Conservation (phyloP, 1,140 invertebrate genomes). For the Nebria ingens region DNA sequence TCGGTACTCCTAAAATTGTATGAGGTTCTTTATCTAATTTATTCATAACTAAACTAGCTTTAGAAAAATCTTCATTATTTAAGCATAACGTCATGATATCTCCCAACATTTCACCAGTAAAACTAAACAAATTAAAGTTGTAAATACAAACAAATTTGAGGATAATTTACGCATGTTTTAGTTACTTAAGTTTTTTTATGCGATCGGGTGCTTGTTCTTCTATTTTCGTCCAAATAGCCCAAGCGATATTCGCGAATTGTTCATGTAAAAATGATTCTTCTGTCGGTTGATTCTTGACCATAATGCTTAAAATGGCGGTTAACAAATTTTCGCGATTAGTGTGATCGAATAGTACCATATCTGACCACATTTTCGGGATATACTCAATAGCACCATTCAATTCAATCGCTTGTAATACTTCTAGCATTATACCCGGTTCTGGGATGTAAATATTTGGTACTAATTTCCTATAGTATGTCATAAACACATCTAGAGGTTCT, state of each 20-base stretch:
- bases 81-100: conserved; percentile 41
- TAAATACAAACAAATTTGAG: not conserved
- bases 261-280: conserved; percentile 29
- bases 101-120: conserved; percentile 47
- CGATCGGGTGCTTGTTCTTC: conserved; percentile 32
- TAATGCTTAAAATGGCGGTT: conserved; percentile 42
- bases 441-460: conserved; percentile 76
- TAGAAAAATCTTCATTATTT: conserved; percentile 37
- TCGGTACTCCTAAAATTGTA: conserved; percentile 43
- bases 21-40: conserved; percentile 40
- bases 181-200: conserved; percentile 26
- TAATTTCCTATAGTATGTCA: conserved; percentile 54
- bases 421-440: conserved; percentile 56
- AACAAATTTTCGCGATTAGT: conserved; percentile 44
- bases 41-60: conserved; percentile 38
- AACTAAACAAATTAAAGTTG: conserved; percentile 29
- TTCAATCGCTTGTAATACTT: conserved; percentile 54
- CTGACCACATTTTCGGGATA: conserved; percentile 66
- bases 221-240: conserved; percentile 41
- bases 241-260: conserved; percentile 40
- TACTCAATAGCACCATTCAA: conserved; percentile 47
- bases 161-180: not conserved
- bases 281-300: conserved; percentile 43
- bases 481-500: conserved; percentile 59
- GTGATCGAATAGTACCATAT: conserved; percentile 59